Percentiles rank a stretch among this genome's conserved stretches.
phyloP scores from a whole-genome alignment of 2,113 vertebrate genomes.

The Vulpes ferrilata region DNA sequence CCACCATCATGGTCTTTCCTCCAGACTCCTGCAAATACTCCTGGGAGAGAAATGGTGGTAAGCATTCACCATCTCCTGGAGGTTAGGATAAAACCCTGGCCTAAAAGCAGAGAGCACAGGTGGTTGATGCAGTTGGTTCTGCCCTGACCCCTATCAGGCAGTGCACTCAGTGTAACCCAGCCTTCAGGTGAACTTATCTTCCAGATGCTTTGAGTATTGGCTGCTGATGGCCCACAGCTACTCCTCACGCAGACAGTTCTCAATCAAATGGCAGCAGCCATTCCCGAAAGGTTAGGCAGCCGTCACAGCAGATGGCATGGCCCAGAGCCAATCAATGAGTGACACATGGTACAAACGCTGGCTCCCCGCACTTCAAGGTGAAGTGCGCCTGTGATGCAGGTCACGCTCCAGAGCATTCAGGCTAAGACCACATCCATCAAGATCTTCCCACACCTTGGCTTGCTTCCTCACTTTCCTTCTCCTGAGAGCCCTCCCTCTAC shows the following conservation, averaged over 20 bases:
- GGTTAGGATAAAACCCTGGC: background rate
- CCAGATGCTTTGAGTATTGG: background rate
- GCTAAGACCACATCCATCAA: background rate
- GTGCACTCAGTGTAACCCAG: background rate
- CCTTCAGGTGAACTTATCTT: background rate
- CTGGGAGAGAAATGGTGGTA: background rate
- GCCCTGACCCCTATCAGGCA: background rate
- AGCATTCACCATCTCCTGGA: background rate
- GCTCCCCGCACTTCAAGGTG: background rate
- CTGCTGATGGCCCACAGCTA: background rate
- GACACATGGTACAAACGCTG: background rate
- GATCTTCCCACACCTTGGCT: background rate
- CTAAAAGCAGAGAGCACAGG: background rate
- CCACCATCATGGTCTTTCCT: background rate
- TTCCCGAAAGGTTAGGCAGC: background rate
- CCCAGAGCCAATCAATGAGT: background rate
- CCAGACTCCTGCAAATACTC: background rate
- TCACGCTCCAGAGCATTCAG: background rate
- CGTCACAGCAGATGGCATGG: accelerated
- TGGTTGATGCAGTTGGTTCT: no score
- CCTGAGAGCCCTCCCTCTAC: background rate
- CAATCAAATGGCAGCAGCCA: background rate
- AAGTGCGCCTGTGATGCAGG: background rate
- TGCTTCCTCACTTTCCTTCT: background rate
- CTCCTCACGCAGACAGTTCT: background rate